Evolutionary conservation across 2,797 vertebrate genomes (phyloP), one percentile per base, ranked within the genome.

Genomic region (Margarornis squamiger): DNA sequence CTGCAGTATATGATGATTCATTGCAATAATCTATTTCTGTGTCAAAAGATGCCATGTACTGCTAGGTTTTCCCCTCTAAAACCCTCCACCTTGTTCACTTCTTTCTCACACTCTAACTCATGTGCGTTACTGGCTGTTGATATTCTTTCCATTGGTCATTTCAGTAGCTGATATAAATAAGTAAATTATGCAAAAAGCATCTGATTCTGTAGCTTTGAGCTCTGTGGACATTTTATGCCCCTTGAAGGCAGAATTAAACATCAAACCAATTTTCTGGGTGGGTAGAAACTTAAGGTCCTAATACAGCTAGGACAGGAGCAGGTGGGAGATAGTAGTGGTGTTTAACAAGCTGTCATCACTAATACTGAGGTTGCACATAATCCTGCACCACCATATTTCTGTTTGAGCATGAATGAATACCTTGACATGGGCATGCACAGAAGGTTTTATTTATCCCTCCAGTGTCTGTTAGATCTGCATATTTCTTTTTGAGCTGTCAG

Each of bases 31-130:
- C 12, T 34, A 14, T 87, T 87, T 78, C 51, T 90, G 18, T 59
- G 41, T 24, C 20, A 49, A 32, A 52, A 0, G 0, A 72, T 39
- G 20, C 36, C 1, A 0, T 6, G 22, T 32, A n/a, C 29, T 83
- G 30, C 22, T 66, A 13, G 1, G 4, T 54, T 46, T 92, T 67
- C 7, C 36, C 20, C 20, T 73, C 17, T 30, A 7, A 77, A 82
- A 43, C 32, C 13, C 30, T 58, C 34, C 8, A 12, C n/a, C 20
- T 49, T 11, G 2, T 34, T 83, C 57, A 43, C 5, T 71, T 81
- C 34, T 34, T 49, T 85, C 34, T 39, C 24, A 30, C 18, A 52
- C n/a, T 49, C 32, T 67, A 34, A n/a, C 46, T 74, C 66, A 34
- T 7, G 1, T 3, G 10, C 15, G n/a, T 61, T 67, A 34, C 15